Conservation (phyloP, 35 echinoderm and acorn worm species). For the Lytechinus variegatus region DNA sequence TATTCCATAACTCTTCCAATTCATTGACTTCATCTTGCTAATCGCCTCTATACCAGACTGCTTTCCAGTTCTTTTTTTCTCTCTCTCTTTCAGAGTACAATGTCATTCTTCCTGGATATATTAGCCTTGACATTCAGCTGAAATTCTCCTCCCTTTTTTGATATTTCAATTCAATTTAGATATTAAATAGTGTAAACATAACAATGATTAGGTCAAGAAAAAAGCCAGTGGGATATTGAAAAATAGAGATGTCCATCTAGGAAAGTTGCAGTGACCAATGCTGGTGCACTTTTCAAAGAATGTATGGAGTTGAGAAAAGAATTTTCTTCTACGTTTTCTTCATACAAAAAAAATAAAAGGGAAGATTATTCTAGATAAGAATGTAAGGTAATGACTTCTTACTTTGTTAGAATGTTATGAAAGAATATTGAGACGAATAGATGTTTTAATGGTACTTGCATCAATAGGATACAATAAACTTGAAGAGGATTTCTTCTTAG, state of each 20-base stretch:
- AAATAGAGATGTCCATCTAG: conserved; percentile 4
- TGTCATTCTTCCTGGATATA: neutral
- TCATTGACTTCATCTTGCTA: neutral
- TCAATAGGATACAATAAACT: no score
- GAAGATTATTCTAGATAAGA: neutral
- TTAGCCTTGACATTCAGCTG: conserved; percentile 10
- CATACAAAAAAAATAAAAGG: neutral
- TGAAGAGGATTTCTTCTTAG: neutral
- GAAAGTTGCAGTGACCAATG: neutral
- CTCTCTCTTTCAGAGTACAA: neutral
- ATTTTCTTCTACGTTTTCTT: neutral
- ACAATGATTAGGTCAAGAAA: conserved; percentile 5
- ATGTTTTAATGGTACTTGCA: neutral
- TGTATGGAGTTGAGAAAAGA: neutral
- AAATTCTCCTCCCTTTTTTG: conserved; percentile 4
- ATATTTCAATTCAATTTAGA: conserved; percentile 4
- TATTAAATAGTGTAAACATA: conserved; percentile 15
- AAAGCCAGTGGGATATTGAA: neutral
- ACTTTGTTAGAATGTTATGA: neutral
- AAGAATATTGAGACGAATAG: neutral
- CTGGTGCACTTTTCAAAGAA: neutral
- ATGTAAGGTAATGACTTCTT: neutral
- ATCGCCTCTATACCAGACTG: neutral
- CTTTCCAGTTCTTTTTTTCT: neutral
- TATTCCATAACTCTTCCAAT: neutral